These are phyloP conservation scores for Gambusia yucatana DNA, from an alignment of 2,797 vertebrate genomes.

Conservation along the genomic window DNA sequence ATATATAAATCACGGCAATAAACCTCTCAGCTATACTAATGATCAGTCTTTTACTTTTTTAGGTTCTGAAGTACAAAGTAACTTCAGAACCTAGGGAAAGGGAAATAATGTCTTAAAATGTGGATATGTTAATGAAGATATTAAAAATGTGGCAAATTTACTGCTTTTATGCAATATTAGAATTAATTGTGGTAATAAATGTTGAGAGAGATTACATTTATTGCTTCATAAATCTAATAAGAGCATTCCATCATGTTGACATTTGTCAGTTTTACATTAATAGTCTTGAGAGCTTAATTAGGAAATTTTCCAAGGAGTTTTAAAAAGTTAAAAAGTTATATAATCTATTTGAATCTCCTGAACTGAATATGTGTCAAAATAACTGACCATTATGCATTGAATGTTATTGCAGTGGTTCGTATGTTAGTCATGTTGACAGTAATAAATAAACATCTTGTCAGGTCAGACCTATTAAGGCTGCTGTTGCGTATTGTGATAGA, in stretches of 20 bases:
- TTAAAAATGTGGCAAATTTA: background rate
- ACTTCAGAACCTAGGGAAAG: background rate
- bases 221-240: background rate
- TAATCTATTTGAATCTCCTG: background rate
- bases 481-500: background rate
- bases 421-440: background rate
- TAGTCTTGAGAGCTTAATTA: background rate
- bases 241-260: background rate
- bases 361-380: background rate
- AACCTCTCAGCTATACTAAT: constrained; percentile 48
- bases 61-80: background rate
- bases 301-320: background rate
- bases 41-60: constrained; percentile 2
- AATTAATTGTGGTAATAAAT: constrained; percentile 1
- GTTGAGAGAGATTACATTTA: background rate
- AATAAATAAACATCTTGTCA: background rate
- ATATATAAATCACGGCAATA: constrained; percentile 13
- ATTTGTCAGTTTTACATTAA: background rate
- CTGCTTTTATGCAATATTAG: background rate
- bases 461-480: background rate
- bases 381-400: background rate
- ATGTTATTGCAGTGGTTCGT: background rate
- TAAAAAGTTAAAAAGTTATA: background rate
- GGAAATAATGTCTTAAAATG: constrained; percentile 1
- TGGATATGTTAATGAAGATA: background rate